Evolutionary conservation across 2,797 vertebrate species (phyloP).

Genomic region (Xerus rutilus): DNA sequence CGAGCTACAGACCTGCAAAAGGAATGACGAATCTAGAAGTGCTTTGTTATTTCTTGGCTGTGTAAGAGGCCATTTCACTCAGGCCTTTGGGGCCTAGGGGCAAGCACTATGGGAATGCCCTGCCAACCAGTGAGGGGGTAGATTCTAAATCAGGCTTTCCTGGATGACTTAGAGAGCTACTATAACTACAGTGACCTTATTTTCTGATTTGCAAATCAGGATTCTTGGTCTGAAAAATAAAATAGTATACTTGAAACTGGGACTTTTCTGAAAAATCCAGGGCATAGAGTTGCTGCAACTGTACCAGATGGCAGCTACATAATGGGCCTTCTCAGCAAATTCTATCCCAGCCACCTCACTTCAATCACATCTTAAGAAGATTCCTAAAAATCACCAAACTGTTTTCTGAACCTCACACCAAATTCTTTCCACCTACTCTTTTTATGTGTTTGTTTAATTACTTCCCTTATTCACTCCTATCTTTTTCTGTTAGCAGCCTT

Average conservation of each 20-base stretch:
- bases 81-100: neutral
- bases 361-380: slow-evolving; percentile 50
- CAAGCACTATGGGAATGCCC: slow-evolving; percentile 1
- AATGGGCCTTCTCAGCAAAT: slow-evolving; percentile 31
- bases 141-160: slow-evolving; percentile 75
- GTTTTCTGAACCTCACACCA: slow-evolving; percentile 35
- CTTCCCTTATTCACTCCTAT: slow-evolving; percentile 55
- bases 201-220: slow-evolving; percentile 71
- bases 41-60: slow-evolving; percentile 52
- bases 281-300: slow-evolving; percentile 48
- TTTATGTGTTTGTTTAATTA: slow-evolving; percentile 62
- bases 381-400: neutral
- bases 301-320: slow-evolving; percentile 25
- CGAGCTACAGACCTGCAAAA: neutral
- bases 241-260: slow-evolving; percentile 72
- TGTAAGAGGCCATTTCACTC: slow-evolving; percentile 18
- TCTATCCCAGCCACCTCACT: neutral
- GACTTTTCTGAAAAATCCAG: slow-evolving; percentile 76
- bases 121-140: neutral
- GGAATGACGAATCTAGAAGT: neutral
- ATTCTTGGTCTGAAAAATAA: slow-evolving; percentile 68
- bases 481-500: slow-evolving; percentile 58
- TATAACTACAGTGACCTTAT: slow-evolving; percentile 73
- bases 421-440: slow-evolving; percentile 52
- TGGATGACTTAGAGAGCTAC: slow-evolving; percentile 64